Percentiles rank a stretch among this genome's conserved stretches.
These are phyloP conservation scores for Drosophila algonquin DNA, from an alignment of 2,888 invertebrate species.

Conservation along the genomic window DNA sequence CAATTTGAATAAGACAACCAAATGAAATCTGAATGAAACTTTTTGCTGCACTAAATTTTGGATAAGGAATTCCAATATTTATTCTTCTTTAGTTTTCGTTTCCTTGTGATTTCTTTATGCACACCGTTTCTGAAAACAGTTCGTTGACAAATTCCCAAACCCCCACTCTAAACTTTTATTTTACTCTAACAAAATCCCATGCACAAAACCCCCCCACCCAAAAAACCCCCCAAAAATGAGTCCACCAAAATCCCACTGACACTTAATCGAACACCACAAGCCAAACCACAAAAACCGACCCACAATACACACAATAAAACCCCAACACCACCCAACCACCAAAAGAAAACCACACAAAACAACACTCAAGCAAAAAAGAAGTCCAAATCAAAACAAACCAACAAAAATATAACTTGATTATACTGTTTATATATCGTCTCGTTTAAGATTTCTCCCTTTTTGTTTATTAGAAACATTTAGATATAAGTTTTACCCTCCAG, in stretches of 20 bases:
- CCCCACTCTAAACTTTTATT: conserved; percentile 46
- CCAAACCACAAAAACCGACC: conserved; percentile 36
- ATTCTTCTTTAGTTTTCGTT: conserved; percentile 38
- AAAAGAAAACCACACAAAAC: conserved; percentile 50
- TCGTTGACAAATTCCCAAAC: conserved; percentile 25
- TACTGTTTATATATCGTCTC: conserved; percentile 70
- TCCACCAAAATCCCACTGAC: conserved; percentile 62
- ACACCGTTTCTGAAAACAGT: conserved; percentile 42
- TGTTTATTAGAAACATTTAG: conserved; percentile 70
- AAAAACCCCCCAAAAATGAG: conserved; percentile 40
- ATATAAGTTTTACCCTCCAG: conserved; percentile 63
- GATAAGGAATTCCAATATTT: conserved; percentile 16
- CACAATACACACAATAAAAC: conserved; percentile 26
- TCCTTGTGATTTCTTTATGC: conserved; percentile 36
- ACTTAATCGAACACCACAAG: conserved; percentile 50
- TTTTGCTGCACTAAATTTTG: conserved; percentile 42
- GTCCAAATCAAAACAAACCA: conserved; percentile 44
- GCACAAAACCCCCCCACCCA: conserved; percentile 60
- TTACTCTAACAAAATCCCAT: conserved; percentile 57
- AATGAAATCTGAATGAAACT: conserved; percentile 25
- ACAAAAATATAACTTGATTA: conserved; percentile 54
- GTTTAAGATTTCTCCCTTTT: conserved; percentile 68
- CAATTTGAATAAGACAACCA: conserved; percentile 63
- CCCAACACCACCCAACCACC: conserved; percentile 52
- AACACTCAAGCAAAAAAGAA: conserved; percentile 55